Evolutionary conservation across 2,797 vertebrate genomes (phyloP), one percentile per base, ranked within the genome.

Genomic region (Gymnoscopelus microlampas): DNA sequence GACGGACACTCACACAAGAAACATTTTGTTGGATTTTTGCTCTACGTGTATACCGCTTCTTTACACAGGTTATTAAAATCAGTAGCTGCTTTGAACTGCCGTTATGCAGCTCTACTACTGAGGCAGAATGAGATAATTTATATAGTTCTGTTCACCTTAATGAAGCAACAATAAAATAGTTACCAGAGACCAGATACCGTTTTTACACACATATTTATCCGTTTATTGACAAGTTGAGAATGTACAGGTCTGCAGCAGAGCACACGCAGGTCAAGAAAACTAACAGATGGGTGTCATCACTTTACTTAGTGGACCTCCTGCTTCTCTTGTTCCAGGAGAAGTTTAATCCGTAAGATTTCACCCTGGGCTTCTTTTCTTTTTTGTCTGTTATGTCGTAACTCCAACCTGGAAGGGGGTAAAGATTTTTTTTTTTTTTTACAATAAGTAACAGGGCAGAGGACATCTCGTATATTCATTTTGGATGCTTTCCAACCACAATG

Each of bases 311-410:
- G 60, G 97, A 97, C 80, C 98, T 95, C 87, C 97, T 93, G 81
- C 95, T 98, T 91, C 98, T 96, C 94, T 96, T 99, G 93, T 97
- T 93, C 97, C 97, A 99, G 88, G 97, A 98, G 94, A 97, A 99
- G 94, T 99, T 99, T 76, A 95, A 95, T 39, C 96, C 97, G 0
- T 99, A 99, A 83, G 97, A 99, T 89, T 99, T 99, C 84, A 94
- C 95, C 90, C 96, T 96, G 68, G 96, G 96, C 92, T 97, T 97
- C 56, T 96, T 92, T 87, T 85, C 92, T 88, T 89, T 96, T 88
- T 91, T 96, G 88, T 99, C 96, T 63, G 96, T 95, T 78, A 98
- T 29, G 0, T 98, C 95, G 60, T 97, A 98, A 93, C 94, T 97
- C 98, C 98, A 99, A 87, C 97, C 98, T 99, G 91, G 70, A 15